These are phyloP conservation scores for Notolabrus celidotus DNA, from an alignment of 2,797 vertebrate genomes.

Conservation along the genomic window DNA sequence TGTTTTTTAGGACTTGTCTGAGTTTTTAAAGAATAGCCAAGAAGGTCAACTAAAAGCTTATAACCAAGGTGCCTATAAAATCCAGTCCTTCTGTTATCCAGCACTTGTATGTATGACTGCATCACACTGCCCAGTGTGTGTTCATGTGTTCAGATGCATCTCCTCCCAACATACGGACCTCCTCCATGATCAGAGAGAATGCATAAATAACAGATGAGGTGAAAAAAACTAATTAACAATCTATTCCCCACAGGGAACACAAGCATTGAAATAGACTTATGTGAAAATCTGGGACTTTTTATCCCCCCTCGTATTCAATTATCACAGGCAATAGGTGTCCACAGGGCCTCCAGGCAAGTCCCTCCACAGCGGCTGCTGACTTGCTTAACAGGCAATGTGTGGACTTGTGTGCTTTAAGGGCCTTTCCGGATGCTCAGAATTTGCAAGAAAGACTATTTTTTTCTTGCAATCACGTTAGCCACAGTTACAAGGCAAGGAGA, in stretches of 20 bases:
- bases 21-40: background rate
- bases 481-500: background rate
- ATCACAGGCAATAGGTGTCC: constrained; percentile 40
- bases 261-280: constrained; percentile 41
- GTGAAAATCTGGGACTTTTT: constrained; percentile 24
- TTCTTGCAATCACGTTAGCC: constrained; percentile 19
- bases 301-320: constrained; percentile 55
- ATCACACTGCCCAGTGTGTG: constrained; percentile 15
- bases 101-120: background rate
- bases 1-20: too few species aligned
- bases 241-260: constrained; percentile 54
- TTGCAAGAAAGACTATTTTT: constrained; percentile 11
- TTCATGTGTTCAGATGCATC: constrained; percentile 35
- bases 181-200: constrained; percentile 75
- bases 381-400: constrained; percentile 27
- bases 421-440: constrained; percentile 14
- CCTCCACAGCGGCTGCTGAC: constrained; percentile 50
- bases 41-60: constrained; percentile 23
- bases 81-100: constrained; percentile 3
- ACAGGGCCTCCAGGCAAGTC: constrained; percentile 19
- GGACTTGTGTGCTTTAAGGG: constrained; percentile 24
- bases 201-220: constrained; percentile 76
- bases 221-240: constrained; percentile 72
- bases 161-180: constrained; percentile 51
- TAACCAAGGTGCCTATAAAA: constrained; percentile 7